Evolutionary conservation across 1,140 invertebrate genomes (phyloP).

Genomic region (Cotesia vestalis): DNA sequence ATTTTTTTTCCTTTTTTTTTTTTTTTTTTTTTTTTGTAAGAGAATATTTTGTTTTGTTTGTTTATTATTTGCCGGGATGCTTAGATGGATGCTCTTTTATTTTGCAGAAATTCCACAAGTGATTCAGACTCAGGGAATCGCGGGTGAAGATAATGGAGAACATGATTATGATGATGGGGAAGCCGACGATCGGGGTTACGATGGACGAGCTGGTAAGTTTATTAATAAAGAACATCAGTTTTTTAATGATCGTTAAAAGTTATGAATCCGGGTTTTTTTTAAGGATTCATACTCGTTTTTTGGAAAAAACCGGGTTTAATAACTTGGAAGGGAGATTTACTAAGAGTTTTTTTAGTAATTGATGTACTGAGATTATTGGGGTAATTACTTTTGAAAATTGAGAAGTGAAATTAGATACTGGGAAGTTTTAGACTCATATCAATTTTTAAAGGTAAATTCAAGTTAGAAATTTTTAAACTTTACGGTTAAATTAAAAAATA

Average conservation of each 20-base stretch:
- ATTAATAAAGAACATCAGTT: constrained; percentile 34
- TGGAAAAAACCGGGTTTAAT: too few relatives aligned
- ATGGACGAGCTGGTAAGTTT: constrained; percentile 64
- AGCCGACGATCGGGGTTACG: constrained; percentile 56
- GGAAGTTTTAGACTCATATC: too few relatives aligned
- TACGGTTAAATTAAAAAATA: too few relatives aligned
- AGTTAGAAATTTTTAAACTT: too few relatives aligned
- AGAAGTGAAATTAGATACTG: too few relatives aligned
- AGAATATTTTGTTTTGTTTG: constrained; percentile 14
- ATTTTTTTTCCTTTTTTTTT: constrained; percentile 26
- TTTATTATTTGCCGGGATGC: constrained; percentile 35
- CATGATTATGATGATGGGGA: constrained; percentile 52
- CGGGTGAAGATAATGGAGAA: constrained; percentile 67
- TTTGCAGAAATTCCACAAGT: constrained; percentile 69
- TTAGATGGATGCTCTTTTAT: constrained; percentile 13
- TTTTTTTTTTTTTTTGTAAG: neutral
- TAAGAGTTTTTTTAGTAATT: too few relatives aligned
- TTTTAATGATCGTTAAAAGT: neutral
- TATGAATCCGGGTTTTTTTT: too few relatives aligned
- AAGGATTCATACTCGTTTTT: too few relatives aligned
- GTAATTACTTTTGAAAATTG: too few relatives aligned
- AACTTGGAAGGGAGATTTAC: too few relatives aligned
- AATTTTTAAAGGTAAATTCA: too few relatives aligned
- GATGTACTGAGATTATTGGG: too few relatives aligned
- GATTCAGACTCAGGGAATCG: constrained; percentile 70